Conservation (phyloP, 2,113 vertebrate genomes). For the Pao palembangensis region DNA sequence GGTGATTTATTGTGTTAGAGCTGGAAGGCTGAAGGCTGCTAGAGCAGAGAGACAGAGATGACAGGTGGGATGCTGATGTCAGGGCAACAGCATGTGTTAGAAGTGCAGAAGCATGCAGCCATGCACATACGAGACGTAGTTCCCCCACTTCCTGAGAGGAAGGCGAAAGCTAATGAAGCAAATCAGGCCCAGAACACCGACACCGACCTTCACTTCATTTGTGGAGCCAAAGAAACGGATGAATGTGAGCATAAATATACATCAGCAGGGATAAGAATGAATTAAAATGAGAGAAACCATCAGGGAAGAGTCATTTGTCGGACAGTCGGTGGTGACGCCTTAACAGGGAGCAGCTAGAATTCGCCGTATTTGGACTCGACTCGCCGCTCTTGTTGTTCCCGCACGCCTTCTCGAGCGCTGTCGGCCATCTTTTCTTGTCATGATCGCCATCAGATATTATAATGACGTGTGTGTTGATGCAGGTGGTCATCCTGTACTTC, state of each 20-base stretch:
- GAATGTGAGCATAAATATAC: too few relatives aligned
- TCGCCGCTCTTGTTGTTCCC: too few relatives aligned
- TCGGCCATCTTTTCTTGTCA: not conserved
- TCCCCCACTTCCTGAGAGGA: too few relatives aligned
- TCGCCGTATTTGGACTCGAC: not conserved
- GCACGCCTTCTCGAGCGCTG: too few relatives aligned
- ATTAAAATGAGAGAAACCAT: too few relatives aligned
- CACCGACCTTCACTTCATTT: too few relatives aligned
- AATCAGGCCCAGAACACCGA: too few relatives aligned
- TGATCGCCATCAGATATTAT: too few relatives aligned
- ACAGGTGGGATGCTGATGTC: constrained; percentile 10
- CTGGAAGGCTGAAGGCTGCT: constrained; percentile 7
- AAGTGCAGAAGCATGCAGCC: not conserved
- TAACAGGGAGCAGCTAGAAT: constrained; percentile 26
- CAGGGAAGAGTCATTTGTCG: constrained; percentile 1
- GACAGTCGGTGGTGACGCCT: constrained; percentile 3
- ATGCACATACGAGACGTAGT: not conserved
- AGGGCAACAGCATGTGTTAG: constrained; percentile 1
- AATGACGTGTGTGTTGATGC: not conserved
- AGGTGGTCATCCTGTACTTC: constrained; percentile 90
- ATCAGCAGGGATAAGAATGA: too few relatives aligned
- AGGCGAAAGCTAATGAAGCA: too few relatives aligned
- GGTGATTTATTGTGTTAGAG: constrained; percentile 41
- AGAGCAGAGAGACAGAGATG: constrained; percentile 12
- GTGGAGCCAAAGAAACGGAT: too few relatives aligned